Evolutionary conservation across 2,888 invertebrate genomes (phyloP).

Genomic region (Drosophila hawaiiensis): DNA sequence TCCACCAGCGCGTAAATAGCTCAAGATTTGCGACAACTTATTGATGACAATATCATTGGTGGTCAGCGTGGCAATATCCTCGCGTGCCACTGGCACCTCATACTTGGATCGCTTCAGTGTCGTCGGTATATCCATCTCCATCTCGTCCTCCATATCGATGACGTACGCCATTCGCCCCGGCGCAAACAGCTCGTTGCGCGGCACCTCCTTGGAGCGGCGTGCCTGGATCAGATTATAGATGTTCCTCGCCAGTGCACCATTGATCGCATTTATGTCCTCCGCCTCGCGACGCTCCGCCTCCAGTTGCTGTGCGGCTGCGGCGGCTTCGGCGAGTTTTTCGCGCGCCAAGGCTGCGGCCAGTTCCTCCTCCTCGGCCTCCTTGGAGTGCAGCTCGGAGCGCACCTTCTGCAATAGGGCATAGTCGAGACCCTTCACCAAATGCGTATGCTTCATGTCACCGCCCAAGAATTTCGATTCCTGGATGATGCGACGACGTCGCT

Average conservation of each 20-base stretch:
- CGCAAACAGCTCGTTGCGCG: conserved; percentile 95
- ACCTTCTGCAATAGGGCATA: conserved; percentile 97
- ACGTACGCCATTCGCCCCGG: conserved; percentile 99
- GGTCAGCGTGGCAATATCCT: conserved; percentile 88
- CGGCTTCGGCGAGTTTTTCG: conserved; percentile 75
- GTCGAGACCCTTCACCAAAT: conserved; percentile 99
- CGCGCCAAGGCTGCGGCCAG: conserved; percentile 88
- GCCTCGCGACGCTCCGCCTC: conserved; percentile 87
- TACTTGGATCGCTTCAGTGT: conserved; percentile 96
- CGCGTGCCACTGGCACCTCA: conserved; percentile 92
- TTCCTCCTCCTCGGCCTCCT: conserved; percentile 92
- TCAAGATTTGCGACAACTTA: conserved; percentile 98
- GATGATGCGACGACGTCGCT: conserved; percentile 96
- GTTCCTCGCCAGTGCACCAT: conserved; percentile 89
- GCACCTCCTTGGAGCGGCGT: conserved; percentile 90
- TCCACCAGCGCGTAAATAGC: conserved; percentile 96
- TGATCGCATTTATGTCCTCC: conserved; percentile 91
- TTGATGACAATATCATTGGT: conserved; percentile 96
- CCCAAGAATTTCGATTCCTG: conserved; percentile 99
- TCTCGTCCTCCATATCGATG: conserved; percentile 96
- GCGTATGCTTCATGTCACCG: conserved; percentile 99
- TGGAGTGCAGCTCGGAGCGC: conserved; percentile 93
- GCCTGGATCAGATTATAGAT: conserved; percentile 86
- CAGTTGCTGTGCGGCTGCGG: conserved; percentile 85
- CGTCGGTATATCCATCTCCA: conserved; percentile 96